Evolutionary conservation across 1,140 invertebrate species (phyloP).

Genomic region (Camponotus floridanus): DNA sequence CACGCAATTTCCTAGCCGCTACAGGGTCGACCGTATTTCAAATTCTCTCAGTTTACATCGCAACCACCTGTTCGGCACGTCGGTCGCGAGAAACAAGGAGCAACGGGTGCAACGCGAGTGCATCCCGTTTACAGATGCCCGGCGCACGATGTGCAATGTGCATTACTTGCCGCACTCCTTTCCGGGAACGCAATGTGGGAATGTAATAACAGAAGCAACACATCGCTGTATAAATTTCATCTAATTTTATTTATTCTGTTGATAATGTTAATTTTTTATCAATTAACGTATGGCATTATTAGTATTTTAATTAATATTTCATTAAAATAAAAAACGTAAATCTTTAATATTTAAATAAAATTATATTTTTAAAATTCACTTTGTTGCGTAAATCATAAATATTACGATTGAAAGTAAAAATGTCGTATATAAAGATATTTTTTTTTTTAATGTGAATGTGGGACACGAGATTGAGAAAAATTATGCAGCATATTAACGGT

Average conservation of each 20-base stretch:
- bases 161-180: background rate
- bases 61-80: constrained; percentile 37
- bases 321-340: background rate
- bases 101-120: background rate
- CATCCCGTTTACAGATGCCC: constrained; percentile 18
- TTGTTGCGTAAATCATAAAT: background rate
- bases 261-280: background rate
- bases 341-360: background rate
- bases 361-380: too few species aligned
- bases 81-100: constrained; percentile 11
- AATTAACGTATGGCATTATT: background rate
- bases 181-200: constrained; percentile 9
- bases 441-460: constrained; percentile 10
- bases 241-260: background rate
- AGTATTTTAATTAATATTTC: background rate
- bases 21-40: constrained; percentile 35
- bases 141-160: background rate
- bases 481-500: constrained; percentile 38
- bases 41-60: constrained; percentile 21
- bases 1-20: constrained; percentile 28
- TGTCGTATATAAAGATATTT: background rate
- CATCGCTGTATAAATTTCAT: background rate
- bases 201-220: constrained; percentile 29
- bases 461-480: constrained; percentile 37
- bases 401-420: background rate